Conservation (phyloP, 2,797 vertebrate genomes). For the Taeniopygia guttata region DNA sequence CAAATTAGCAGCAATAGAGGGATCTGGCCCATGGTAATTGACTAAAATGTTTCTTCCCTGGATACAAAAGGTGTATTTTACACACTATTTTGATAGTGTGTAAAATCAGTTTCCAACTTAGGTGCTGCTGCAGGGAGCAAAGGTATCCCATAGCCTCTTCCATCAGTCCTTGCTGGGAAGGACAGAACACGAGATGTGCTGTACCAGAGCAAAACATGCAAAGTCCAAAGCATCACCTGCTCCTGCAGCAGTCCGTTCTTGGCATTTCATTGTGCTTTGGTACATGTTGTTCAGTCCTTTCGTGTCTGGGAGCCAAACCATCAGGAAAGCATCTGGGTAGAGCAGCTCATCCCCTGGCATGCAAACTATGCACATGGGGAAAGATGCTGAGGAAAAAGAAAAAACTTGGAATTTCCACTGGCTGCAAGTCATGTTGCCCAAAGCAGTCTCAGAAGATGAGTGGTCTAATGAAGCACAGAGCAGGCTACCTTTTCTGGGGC, state of each 20-base stretch:
- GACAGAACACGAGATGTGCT: fast-evolving
- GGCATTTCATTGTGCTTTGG: not conserved
- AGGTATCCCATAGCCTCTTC: not conserved
- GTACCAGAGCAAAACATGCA: not conserved
- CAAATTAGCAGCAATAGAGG: not conserved
- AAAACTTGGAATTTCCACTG: conserved; percentile 7
- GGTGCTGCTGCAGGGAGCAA: not conserved
- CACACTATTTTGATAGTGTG: not conserved
- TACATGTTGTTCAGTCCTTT: not conserved
- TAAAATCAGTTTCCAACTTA: not conserved
- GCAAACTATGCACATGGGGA: not conserved
- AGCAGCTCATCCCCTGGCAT: conserved; percentile 7
- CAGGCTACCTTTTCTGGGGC: not conserved
- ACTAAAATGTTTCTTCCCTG: not conserved
- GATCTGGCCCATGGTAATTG: not conserved
- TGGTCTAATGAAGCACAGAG: not conserved
- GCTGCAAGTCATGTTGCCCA: not conserved
- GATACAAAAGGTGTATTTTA: not conserved
- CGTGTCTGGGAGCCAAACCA: not conserved
- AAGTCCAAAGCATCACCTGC: not conserved
- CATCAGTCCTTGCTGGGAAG: not conserved
- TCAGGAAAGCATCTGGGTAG: not conserved
- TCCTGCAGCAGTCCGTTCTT: not conserved
- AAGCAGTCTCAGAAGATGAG: not conserved
- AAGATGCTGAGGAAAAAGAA: not conserved